Conservation (phyloP, 2,113 vertebrate species). For the Prinia subflava region DNA sequence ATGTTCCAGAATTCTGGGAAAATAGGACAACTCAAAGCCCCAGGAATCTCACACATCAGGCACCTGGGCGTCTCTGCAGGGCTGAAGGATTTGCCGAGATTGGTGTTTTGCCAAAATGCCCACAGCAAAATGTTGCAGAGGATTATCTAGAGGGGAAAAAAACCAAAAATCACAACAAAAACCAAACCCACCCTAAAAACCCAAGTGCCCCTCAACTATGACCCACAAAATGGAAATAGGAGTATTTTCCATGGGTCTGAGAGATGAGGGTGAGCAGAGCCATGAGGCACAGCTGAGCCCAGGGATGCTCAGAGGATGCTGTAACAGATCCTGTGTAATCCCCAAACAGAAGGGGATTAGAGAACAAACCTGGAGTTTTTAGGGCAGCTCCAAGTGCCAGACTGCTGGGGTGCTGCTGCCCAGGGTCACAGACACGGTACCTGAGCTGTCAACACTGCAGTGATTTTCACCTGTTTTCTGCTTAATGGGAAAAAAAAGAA, state of each 20-base stretch:
- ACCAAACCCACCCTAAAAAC: not conserved
- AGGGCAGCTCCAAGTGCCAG: not conserved
- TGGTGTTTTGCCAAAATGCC: not conserved
- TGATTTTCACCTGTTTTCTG: not conserved
- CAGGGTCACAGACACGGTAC: not conserved
- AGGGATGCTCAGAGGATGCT: not conserved
- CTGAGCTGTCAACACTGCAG: not conserved
- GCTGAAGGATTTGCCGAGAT: not conserved
- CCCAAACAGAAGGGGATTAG: not conserved
- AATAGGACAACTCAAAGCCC: not conserved
- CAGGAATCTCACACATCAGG: not conserved
- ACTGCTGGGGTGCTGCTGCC: not conserved
- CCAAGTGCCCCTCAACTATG: not conserved
- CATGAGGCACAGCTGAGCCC: accelerated
- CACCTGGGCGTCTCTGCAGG: not conserved
- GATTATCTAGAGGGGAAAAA: not conserved
- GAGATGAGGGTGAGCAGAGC: not conserved
- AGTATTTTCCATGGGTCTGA: accelerated
- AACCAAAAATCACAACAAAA: not conserved
- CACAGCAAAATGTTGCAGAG: not conserved
- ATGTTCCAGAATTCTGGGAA: not conserved
- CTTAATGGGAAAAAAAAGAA: not conserved
- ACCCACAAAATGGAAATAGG: accelerated
- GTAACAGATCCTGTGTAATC: too few relatives aligned
- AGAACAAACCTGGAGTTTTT: not conserved